Percentiles rank a stretch among this genome's conserved stretches.
Conservation (phyloP, 2,888 invertebrate species). For the Lepetodrilus schrolli region DNA sequence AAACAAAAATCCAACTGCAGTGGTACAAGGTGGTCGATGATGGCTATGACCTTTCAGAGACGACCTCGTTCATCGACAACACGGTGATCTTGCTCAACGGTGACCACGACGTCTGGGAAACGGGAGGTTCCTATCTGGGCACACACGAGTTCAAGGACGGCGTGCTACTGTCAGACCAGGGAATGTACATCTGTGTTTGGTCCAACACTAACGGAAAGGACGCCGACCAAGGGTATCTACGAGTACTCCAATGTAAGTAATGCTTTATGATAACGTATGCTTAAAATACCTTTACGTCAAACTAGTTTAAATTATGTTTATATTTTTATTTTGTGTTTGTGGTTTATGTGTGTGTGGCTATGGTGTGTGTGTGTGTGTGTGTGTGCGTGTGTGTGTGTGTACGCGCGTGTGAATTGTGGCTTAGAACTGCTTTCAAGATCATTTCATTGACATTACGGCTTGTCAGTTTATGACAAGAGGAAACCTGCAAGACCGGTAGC, state of each 20-base stretch:
- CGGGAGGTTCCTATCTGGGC: neutral
- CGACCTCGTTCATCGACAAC: neutral
- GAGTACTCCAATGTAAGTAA: neutral
- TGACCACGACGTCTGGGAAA: neutral
- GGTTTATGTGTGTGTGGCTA: no score
- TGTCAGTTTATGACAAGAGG: no score
- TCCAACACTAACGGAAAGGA: neutral
- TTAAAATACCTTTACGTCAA: no score
- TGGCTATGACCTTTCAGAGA: neutral
- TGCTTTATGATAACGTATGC: no score
- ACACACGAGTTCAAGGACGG: neutral
- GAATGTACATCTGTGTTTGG: neutral
- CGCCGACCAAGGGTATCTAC: neutral
- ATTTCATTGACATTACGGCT: no score
- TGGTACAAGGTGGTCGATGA: slow-evolving; percentile 1
- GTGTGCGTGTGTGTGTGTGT: no score
- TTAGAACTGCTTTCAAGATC: no score
- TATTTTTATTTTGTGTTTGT: no score
- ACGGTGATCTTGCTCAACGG: neutral
- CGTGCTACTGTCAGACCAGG: neutral
- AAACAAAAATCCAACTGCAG: neutral
- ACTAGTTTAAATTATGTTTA: no score
- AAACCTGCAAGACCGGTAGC: no score
- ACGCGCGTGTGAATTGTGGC: no score
- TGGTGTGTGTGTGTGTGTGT: no score